Evolutionary conservation across 2,888 invertebrate genomes (phyloP).

Genomic region (Tipula vernalis): DNA sequence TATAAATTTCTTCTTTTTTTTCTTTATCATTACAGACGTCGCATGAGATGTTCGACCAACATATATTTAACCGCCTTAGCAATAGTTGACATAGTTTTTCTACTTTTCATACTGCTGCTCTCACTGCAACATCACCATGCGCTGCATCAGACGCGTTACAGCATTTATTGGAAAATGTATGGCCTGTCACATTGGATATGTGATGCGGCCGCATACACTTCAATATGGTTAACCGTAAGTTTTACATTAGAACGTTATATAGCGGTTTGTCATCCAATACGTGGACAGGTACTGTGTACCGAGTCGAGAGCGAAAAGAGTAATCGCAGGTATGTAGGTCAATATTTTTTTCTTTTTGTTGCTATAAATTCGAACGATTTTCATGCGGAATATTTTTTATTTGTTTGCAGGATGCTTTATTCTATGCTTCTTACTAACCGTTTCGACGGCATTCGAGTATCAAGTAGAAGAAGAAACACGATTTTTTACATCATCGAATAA

Average conservation of each 20-base stretch:
- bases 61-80: slow-evolving; percentile 61
- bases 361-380: not conserved
- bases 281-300: slow-evolving; percentile 55
- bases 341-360: not conserved
- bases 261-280: slow-evolving; percentile 60
- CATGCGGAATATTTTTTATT: not conserved
- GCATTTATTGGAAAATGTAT: slow-evolving; percentile 46
- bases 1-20: not conserved
- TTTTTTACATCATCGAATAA: slow-evolving; percentile 10
- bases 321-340: slow-evolving; percentile 37
- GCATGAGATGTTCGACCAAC: slow-evolving; percentile 65
- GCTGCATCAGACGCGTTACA: slow-evolving; percentile 39
- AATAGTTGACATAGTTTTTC: slow-evolving; percentile 54
- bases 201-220: slow-evolving; percentile 55
- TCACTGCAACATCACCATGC: slow-evolving; percentile 47
- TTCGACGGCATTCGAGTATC: slow-evolving; percentile 54
- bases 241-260: slow-evolving; percentile 67
- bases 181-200: slow-evolving; percentile 49
- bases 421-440: slow-evolving; percentile 33
- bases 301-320: slow-evolving; percentile 54
- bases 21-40: slow-evolving; percentile 36
- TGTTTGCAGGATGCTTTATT: not conserved
- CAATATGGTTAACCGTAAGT: slow-evolving; percentile 61
- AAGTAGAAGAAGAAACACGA: slow-evolving; percentile 23
- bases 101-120: slow-evolving; percentile 49